Evolutionary conservation across 2,113 vertebrate species (phyloP).

Genomic region (Sclerurus mexicanus): DNA sequence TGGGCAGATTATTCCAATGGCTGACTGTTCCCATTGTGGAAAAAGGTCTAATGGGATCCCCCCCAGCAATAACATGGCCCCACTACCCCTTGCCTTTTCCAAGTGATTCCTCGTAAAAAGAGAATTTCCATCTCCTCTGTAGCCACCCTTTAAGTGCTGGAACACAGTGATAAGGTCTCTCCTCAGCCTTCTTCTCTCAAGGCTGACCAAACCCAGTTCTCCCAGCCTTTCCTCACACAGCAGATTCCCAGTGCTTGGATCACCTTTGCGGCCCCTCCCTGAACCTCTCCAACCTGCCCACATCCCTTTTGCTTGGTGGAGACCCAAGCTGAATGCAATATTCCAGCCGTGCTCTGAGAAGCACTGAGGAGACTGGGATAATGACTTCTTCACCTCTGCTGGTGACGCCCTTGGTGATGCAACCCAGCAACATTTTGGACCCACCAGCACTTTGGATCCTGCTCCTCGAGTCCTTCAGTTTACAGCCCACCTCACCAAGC

Average conservation of each 20-base stretch:
- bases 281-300: background rate
- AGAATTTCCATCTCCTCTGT: background rate
- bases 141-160: background rate
- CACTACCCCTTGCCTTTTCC: background rate
- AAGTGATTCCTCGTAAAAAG: background rate
- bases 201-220: background rate
- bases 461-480: background rate
- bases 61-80: background rate
- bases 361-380: background rate
- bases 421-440: background rate
- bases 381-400: background rate
- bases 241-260: background rate
- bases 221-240: background rate
- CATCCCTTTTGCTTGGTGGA: background rate
- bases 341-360: background rate
- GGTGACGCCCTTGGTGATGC: background rate
- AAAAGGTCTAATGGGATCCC: background rate
- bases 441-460: background rate
- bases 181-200: background rate
- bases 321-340: background rate
- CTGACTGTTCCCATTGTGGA: background rate
- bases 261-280: background rate
- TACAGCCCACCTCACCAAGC: background rate
- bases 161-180: background rate
- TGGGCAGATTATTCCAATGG: background rate